phyloP scores from a whole-genome alignment of 2,888 invertebrate genomes.

The Erebia epiphron region DNA sequence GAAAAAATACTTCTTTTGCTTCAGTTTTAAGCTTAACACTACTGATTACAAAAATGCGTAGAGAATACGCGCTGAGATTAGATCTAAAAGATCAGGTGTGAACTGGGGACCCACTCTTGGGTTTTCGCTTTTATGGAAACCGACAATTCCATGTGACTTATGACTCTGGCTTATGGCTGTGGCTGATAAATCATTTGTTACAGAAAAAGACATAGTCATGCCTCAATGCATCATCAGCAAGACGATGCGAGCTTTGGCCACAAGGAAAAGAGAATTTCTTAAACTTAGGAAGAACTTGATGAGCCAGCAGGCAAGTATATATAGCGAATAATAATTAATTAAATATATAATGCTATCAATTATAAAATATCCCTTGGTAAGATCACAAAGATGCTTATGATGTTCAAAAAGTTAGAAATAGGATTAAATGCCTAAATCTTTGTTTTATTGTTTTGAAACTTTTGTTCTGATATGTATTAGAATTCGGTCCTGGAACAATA shows the following conservation, averaged over 20 bases:
- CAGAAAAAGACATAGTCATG: constrained; percentile 57
- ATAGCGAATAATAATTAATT: not conserved
- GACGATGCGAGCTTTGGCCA: constrained; percentile 55
- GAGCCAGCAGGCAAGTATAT: constrained; percentile 57
- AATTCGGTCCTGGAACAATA: constrained; percentile 63
- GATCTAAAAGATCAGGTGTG: not conserved
- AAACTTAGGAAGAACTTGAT: constrained; percentile 62
- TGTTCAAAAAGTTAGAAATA: too few species aligned
- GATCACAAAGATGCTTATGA: too few species aligned
- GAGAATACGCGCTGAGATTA: not conserved
- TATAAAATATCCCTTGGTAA: too few species aligned
- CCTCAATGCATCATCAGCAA: constrained; percentile 60
- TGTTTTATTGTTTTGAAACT: not conserved
- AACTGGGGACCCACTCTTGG: not conserved
- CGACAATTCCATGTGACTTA: not conserved
- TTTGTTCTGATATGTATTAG: constrained; percentile 44
- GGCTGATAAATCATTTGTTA: constrained; percentile 15
- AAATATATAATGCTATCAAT: too few species aligned
- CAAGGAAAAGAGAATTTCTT: constrained; percentile 68
- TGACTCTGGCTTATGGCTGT: too few species aligned
- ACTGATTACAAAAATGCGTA: too few species aligned
- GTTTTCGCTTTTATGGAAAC: not conserved
- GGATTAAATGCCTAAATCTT: too few species aligned
- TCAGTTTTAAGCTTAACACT: too few species aligned
- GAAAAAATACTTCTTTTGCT: too few species aligned